Evolutionary conservation across 1,140 invertebrate species (phyloP).

Genomic region (Ceratina japonica): DNA sequence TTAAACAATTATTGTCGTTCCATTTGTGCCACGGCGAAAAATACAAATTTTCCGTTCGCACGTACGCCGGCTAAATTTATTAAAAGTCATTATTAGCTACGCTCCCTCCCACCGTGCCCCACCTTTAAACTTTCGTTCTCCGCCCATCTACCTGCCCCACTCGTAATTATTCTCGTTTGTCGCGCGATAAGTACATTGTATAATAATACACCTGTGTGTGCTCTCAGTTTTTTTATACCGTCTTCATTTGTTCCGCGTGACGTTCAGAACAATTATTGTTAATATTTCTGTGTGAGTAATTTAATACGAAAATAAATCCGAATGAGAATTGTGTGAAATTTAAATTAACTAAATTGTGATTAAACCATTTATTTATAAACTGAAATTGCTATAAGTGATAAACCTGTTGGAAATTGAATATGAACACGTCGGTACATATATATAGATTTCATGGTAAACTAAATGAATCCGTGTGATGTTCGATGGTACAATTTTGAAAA

Average conservation of each 20-base stretch:
- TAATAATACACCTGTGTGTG: background rate
- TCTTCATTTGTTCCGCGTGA: too few species aligned
- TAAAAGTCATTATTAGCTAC: slow-evolving; percentile 20
- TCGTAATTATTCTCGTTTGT: background rate
- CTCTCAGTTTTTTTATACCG: background rate
- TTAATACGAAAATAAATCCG: too few species aligned
- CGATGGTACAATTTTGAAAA: background rate
- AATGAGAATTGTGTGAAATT: too few species aligned
- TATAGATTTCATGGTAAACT: background rate
- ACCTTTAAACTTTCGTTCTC: too few species aligned
- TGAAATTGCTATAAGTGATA: too few species aligned
- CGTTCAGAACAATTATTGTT: too few species aligned
- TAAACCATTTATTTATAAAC: too few species aligned
- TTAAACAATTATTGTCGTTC: slow-evolving; percentile 44
- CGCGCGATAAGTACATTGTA: background rate
- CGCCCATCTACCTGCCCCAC: background rate
- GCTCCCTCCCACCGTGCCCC: background rate
- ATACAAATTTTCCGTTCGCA: slow-evolving; percentile 24
- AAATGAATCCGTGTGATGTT: background rate
- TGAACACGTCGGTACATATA: too few species aligned
- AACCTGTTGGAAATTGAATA: background rate
- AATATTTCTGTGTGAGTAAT: too few species aligned
- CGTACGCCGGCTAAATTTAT: slow-evolving; percentile 17
- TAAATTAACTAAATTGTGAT: too few species aligned
- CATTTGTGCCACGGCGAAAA: slow-evolving; percentile 13